Evolutionary conservation across 1,140 invertebrate species (phyloP).

Genomic region (Dryas iulia): DNA sequence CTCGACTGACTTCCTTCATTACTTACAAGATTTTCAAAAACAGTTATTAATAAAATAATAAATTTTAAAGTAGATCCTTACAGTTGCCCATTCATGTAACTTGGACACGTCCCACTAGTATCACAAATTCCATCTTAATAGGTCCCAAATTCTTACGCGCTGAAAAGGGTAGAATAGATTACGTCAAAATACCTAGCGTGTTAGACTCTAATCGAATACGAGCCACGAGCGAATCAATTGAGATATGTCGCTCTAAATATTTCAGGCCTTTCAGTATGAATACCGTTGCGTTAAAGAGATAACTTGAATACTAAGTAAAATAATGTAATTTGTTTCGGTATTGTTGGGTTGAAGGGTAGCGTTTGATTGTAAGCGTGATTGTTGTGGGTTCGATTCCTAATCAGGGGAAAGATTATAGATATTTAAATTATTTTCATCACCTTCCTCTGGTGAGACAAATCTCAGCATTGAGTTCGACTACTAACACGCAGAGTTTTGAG

Average conservation of each 20-base stretch:
- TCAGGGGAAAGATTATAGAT: no score
- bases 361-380: no score
- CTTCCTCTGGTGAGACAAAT: no score
- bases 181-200: not conserved
- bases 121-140: constrained; percentile 2
- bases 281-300: not conserved
- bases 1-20: no score
- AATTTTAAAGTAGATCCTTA: not conserved
- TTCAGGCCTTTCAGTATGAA: not conserved
- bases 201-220: constrained; percentile 4
- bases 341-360: no score
- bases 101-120: not conserved
- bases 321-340: not conserved
- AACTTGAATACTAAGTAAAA: not conserved
- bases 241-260: constrained; percentile 15
- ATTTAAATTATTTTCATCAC: no score
- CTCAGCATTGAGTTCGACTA: no score
- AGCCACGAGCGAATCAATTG: constrained; percentile 3
- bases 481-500: no score
- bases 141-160: not conserved
- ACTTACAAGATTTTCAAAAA: no score
- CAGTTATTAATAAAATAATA: not conserved
- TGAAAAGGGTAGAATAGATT: constrained; percentile 3
- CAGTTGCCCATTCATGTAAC: not conserved
- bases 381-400: no score